Evolutionary conservation across 2,113 vertebrate species (phyloP), one percentile per base, ranked within the genome.

Genomic region (Datnioides undecimradiatus): DNA sequence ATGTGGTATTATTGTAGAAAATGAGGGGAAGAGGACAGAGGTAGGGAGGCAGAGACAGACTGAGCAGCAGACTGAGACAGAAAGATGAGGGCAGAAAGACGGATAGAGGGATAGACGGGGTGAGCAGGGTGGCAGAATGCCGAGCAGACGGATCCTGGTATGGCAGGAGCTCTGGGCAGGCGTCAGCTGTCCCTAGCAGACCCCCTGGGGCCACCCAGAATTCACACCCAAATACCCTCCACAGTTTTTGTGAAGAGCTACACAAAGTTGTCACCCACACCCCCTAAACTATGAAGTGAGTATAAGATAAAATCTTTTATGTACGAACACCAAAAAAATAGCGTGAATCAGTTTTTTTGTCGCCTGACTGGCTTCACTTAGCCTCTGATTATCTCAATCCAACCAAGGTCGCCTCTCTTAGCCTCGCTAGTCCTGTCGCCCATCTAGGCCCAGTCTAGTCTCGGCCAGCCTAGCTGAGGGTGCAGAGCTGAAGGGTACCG

Each of bases 121-220:
- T 85, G 83, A 86, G 73, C 88, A 71, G 83, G 86, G 87, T 93
- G 92, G 91, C 91, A 91, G 83, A 91, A 90, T 90, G 91, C 89
- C 82, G 91, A 94, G 88, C 90, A 91, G 91, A 93, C 83, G 83
- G 87, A 85, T 92, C 89, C 90, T 93, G 79, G 86, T 91, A 90
- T 91, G 90, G 89, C 78, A 80, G 88, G 87, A 89, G 91, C 76
- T 88, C 86, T 90, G 83, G 83, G 90, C 87, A 89, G 92, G 85
- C 89, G 76, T 92, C 92, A 93, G 91, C 93, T 95, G 92, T 93
- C 87, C 89, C 75, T 82, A 73, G 80, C 82, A 87, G 88, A 91
- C 90, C 90, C 86, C 92, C 90, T 80, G 90, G 80, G 73, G 84
- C 82, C 86, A 38, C 82, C 84, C 81, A 76, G 85, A 91, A 93